Evolutionary conservation across 2,888 invertebrate genomes (phyloP), one percentile per base, ranked within the genome.

Genomic region (Amblyjoppa proteus): DNA sequence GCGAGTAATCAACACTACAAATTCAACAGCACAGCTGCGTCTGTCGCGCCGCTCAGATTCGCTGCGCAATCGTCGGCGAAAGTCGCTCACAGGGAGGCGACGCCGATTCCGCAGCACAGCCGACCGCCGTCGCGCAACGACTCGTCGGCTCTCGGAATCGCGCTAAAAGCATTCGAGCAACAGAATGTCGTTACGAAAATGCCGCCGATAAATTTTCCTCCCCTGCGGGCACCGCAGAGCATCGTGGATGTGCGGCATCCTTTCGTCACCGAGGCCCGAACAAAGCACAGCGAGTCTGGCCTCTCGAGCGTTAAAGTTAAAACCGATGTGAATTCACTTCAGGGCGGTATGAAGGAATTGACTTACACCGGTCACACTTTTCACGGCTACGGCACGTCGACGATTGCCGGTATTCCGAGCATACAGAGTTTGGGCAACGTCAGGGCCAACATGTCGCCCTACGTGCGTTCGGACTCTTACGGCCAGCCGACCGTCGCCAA

Each of bases 241-340:
- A 91, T 92, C 53, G 91, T 92, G 6, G 92, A 93, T 71, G 90
- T 91, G 31, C 90, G 90, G 1, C 91, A 92, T 76, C 91, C 91
- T 0, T 90, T 92, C 41, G 89, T 92, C 3, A 91, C 91, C 4
- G 91, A 93, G 49, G 88, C 91, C 4, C 88, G 92, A 66, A 89
- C 88, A 13, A 93, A 92, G 56, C 89, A 91, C 66, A 88, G 84
- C 77, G 88, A 88, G 13, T 79, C 84, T 16, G 81, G 81, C 6
- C 82, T 84, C 7, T n/a, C 84, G 5, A 88, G 56, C 49, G 68
- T 61, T 16, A 92, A 91, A 75, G 70, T 88, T 11, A 92, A 91
- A 49, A 73, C 88, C 34, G 88, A 89, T 34, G 45, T 86, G 1
- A 85, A 82, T 34, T 86, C 90, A 0, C 25, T 90, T 70, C 89